phyloP scores from a whole-genome alignment of 2,113 vertebrate species.

The Dolichallabes microphthalmus region DNA sequence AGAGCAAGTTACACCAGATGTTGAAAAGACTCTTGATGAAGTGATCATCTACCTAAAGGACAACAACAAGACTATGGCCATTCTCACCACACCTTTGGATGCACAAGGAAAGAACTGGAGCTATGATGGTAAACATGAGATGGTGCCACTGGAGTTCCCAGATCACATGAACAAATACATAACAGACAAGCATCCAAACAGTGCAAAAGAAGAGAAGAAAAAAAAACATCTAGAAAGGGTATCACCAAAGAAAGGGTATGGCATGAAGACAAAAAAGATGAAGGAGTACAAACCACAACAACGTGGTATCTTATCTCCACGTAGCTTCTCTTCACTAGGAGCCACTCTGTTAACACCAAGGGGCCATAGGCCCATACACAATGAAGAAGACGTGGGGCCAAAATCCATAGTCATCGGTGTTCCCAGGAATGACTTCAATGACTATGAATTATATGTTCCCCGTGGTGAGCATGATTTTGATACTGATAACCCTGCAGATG shows the following conservation, averaged over 20 bases:
- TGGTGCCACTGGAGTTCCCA: constrained; percentile 56
- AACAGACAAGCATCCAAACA: constrained; percentile 33
- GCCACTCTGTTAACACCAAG: constrained; percentile 55
- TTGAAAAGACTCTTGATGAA: constrained; percentile 57
- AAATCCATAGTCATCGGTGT: constrained; percentile 76
- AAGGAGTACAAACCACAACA: constrained; percentile 66
- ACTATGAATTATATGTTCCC: constrained; percentile 73
- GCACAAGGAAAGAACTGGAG: constrained; percentile 64
- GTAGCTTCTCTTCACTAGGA: constrained; percentile 61
- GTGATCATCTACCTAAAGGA: constrained; percentile 69
- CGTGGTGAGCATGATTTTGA: constrained; percentile 51
- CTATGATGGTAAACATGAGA: constrained; percentile 63
- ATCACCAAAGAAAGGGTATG: constrained; percentile 59
- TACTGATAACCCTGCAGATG: not conserved
- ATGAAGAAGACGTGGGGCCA: constrained; percentile 61
- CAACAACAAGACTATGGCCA: constrained; percentile 57
- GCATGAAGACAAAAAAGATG: constrained; percentile 69
- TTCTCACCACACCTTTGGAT: constrained; percentile 65
- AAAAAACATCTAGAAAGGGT: constrained; percentile 56
- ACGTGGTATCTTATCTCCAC: constrained; percentile 60
- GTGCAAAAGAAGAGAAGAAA: constrained; percentile 48
- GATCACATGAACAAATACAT: constrained; percentile 69
- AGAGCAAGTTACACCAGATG: not conserved
- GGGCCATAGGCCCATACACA: constrained; percentile 45
- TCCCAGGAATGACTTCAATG: constrained; percentile 75